Percentiles rank a stretch among this genome's conserved stretches.
Conservation (phyloP, 2,888 invertebrate genomes). For the Phortica okadai region DNA sequence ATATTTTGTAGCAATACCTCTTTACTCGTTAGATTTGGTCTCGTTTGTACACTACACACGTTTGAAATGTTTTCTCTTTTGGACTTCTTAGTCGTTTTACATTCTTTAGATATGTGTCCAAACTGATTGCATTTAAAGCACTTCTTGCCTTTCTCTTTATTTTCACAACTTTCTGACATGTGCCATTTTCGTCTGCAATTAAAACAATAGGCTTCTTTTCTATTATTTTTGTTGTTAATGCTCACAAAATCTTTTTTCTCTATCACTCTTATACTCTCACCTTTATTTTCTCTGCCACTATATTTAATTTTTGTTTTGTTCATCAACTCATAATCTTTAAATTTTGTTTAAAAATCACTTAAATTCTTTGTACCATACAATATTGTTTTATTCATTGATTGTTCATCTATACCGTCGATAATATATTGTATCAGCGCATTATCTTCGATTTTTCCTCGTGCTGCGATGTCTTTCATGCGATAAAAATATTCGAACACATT, state of each 20-base stretch:
- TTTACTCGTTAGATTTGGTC: background rate
- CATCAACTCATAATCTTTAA: slow-evolving; percentile 42
- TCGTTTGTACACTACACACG: background rate
- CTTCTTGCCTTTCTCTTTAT: slow-evolving; percentile 39
- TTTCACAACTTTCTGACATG: slow-evolving; percentile 33
- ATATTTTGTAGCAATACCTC: background rate
- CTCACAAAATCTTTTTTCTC: background rate
- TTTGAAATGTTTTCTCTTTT: background rate
- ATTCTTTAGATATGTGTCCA: too few species aligned
- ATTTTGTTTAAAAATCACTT: slow-evolving; percentile 47
- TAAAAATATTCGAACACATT: slow-evolving; percentile 25
- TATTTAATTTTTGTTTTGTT: background rate
- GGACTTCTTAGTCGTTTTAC: too few species aligned
- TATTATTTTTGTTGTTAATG: background rate
- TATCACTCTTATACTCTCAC: background rate
- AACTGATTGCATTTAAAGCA: too few species aligned
- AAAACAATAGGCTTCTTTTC: slow-evolving; percentile 35
- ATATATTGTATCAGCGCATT: slow-evolving; percentile 26
- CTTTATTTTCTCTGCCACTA: background rate
- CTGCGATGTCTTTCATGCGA: slow-evolving; percentile 19
- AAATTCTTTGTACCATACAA: too few species aligned
- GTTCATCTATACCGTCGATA: slow-evolving; percentile 23
- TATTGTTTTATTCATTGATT: background rate
- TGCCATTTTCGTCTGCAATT: slow-evolving; percentile 47
- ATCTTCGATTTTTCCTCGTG: slow-evolving; percentile 22